phyloP scores from a whole-genome alignment of 2,113 vertebrate species.

The Oryzias javanicus region DNA sequence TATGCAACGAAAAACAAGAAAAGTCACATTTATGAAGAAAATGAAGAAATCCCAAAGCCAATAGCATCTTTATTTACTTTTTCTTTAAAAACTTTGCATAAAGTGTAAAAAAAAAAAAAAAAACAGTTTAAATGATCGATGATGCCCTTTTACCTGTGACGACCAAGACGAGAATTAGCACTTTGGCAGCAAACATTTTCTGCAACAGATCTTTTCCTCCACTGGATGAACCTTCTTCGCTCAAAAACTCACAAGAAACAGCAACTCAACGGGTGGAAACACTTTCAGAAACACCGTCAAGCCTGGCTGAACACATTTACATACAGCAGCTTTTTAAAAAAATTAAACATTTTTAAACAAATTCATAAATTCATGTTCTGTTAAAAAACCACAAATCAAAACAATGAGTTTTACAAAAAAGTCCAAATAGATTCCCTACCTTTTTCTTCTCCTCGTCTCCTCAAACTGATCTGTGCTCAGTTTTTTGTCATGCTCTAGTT shows the following conservation, averaged over 20 bases:
- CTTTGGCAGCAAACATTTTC: slow-evolving; percentile 15
- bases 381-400: too few relatives aligned
- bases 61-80: too few relatives aligned
- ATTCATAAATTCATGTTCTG: too few relatives aligned
- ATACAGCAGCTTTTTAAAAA: slow-evolving; percentile 4
- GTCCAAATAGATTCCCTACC: slow-evolving; percentile 8
- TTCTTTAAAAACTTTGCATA: too few relatives aligned
- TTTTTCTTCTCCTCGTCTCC: slow-evolving; percentile 6
- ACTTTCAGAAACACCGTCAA: background rate
- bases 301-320: background rate
- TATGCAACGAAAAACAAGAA: too few relatives aligned
- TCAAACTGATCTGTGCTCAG: slow-evolving; percentile 2
- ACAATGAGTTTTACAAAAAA: background rate
- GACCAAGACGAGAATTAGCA: slow-evolving; percentile 3
- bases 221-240: background rate
- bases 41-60: too few relatives aligned
- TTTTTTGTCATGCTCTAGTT: slow-evolving; percentile 3
- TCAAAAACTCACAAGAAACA: rapidly evolving
- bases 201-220: background rate
- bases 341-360: background rate
- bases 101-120: too few relatives aligned
- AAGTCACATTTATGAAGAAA: too few relatives aligned
- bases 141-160: background rate
- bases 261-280: background rate
- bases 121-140: background rate